Percentiles rank a stretch among this genome's conserved stretches.
These are phyloP conservation scores for Zosterops japonicus DNA, from an alignment of 2,113 vertebrate genomes.

Conservation along the genomic window DNA sequence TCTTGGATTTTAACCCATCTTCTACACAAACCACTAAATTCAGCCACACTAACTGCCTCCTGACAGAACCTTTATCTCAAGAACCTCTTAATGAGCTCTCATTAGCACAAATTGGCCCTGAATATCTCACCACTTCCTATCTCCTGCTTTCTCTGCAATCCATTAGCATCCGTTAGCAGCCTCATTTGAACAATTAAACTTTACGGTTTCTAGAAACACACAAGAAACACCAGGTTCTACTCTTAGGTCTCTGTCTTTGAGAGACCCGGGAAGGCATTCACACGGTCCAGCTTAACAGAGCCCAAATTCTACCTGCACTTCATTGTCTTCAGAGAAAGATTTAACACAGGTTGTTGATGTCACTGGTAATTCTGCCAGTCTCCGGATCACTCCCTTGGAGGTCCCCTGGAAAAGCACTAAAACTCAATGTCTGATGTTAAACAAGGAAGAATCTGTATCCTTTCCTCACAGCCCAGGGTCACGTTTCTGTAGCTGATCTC, in stretches of 20 bases:
- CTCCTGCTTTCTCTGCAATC: conserved; percentile 27
- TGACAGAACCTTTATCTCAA: conserved; percentile 7
- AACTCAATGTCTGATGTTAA: not conserved
- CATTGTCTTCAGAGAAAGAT: not conserved
- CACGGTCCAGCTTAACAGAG: not conserved
- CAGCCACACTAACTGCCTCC: not conserved
- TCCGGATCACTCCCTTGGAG: not conserved
- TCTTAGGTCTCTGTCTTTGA: not conserved
- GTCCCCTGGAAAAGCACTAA: not conserved
- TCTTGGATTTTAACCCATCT: conserved; percentile 38
- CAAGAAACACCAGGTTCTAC: not conserved
- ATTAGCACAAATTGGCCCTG: conserved; percentile 44
- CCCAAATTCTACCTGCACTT: not conserved
- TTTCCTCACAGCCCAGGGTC: not conserved
- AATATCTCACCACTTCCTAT: conserved; percentile 34
- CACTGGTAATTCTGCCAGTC: not conserved
- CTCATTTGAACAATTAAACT: conserved; percentile 17
- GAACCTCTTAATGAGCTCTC: conserved; percentile 42
- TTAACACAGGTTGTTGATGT: not conserved
- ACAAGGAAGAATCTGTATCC: not conserved
- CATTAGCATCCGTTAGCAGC: conserved; percentile 23
- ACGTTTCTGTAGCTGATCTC: not conserved
- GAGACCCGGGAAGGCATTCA: not conserved
- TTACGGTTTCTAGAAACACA: not conserved
- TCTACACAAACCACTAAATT: conserved; percentile 17